Percentiles rank a stretch among this genome's conserved stretches.
phyloP scores from a whole-genome alignment of 2,113 vertebrate genomes.

The Datnioides undecimradiatus region DNA sequence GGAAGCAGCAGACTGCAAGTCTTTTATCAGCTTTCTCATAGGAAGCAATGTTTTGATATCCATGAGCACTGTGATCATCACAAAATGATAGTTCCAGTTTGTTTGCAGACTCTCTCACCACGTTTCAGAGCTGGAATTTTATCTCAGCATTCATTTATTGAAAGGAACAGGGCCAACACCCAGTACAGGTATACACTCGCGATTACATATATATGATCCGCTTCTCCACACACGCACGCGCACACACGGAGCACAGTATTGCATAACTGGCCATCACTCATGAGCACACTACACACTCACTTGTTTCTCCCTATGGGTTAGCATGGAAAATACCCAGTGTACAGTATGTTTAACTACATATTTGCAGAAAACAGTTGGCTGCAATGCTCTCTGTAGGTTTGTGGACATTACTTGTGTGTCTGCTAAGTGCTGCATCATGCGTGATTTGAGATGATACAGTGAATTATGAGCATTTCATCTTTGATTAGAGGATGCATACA shows the following conservation, averaged over 20 bases:
- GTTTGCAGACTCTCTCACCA: not conserved
- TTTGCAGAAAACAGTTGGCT: not conserved
- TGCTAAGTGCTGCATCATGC: not conserved
- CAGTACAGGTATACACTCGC: conserved; percentile 3
- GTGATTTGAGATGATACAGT: not conserved
- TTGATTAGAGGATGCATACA: not conserved
- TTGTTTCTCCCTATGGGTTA: not conserved
- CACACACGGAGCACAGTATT: not conserved
- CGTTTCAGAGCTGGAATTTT: not conserved
- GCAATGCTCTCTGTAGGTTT: not conserved
- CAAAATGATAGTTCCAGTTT: not conserved
- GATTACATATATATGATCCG: not conserved
- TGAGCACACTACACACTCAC: not conserved
- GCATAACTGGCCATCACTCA: conserved; percentile 30
- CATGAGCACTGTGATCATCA: not conserved
- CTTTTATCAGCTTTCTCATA: not conserved
- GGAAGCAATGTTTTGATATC: too few relatives aligned
- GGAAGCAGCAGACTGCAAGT: not conserved
- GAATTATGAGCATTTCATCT: not conserved
- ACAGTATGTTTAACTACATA: not conserved
- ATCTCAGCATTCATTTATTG: not conserved
- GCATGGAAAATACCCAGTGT: not conserved
- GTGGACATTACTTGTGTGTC: not conserved
- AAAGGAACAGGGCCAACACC: not conserved
- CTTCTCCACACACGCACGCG: not conserved